phyloP scores from a whole-genome alignment of 2,113 vertebrate genomes.

The Brachirus orientalis region DNA sequence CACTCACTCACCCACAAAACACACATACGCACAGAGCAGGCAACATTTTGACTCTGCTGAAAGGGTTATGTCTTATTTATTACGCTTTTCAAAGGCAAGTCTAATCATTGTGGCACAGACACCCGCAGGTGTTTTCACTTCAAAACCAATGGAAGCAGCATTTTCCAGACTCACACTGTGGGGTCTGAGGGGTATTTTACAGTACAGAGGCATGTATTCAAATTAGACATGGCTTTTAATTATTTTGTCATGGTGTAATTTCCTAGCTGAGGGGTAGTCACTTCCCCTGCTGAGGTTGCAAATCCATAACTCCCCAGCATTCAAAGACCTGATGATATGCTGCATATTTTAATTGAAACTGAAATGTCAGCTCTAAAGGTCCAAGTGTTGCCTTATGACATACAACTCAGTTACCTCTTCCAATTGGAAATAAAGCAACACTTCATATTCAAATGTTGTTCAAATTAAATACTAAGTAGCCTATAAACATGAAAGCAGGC shows the following conservation, averaged over 20 bases:
- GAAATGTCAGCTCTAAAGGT: constrained; percentile 69
- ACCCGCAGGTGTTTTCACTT: constrained; percentile 43
- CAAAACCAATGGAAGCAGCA: constrained; percentile 69
- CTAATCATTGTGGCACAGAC: constrained; percentile 31
- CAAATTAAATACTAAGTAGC: constrained; percentile 12
- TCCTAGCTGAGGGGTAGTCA: constrained; percentile 69
- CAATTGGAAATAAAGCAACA: constrained; percentile 5
- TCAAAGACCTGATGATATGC: constrained; percentile 33
- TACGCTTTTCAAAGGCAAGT: constrained; percentile 40
- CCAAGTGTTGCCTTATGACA: constrained; percentile 24
- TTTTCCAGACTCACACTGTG: constrained; percentile 51
- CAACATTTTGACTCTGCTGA: constrained; percentile 10
- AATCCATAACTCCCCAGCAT: constrained; percentile 64
- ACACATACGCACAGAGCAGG: constrained; percentile 3
- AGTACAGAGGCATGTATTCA: constrained; percentile 65
- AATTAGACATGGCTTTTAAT: constrained; percentile 82
- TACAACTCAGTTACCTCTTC: background rate
- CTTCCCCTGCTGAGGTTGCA: constrained; percentile 67
- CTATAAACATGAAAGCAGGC: background rate
- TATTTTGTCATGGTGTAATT: constrained; percentile 77
- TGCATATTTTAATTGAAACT: constrained; percentile 57
- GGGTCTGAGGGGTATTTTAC: constrained; percentile 59
- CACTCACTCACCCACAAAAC: background rate
- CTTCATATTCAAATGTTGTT: constrained; percentile 19
- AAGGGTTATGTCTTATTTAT: constrained; percentile 48